Base-by-base conservation (phyloP, 37 sponge, comb jelly and placozoan species). In the Beroe ovata region DNA sequence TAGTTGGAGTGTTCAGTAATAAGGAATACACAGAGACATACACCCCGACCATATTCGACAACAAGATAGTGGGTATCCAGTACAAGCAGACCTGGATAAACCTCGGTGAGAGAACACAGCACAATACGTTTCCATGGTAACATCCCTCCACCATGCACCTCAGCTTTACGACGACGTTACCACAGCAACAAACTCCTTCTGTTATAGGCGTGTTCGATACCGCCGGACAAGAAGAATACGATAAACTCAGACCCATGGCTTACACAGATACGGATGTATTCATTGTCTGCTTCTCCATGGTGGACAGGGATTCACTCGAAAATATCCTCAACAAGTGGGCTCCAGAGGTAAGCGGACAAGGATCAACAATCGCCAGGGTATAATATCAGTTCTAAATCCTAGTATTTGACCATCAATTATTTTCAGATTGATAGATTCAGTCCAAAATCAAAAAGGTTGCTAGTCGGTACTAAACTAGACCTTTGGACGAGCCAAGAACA, bases 181-280 rank as follows among this genome's bases (percentile, higher is more conserved):
- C n/a, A n/a, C n/a, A n/a, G n/a, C n/a, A n/a, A n/a, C n/a, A n/a
- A n/a, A n/a, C n/a, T n/a, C n/a, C n/a, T n/a, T 47, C 54, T 47
- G 11, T 11, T 40, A n/a, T n/a, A 77, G 84, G 84, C 20, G 84
- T 77, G 21, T 77, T 77, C 54, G 84, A 77, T 25, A 77, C 84
- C 8, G 84, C 84, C 0, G 84, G 84, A 14, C 84, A 77, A 20
- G 84, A 77, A 25, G 84, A 77, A 25, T 77, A 77, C 21, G 84
- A 77, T 77, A 77, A 77, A 77, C 84, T 77, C 3, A 11, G 84
- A 35, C 84, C 84, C 84, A 42, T 77, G 84, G 84, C 84, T n/a
- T 77, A 77, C 84, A 77, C 84, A 8, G 84, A 42, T 25, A 77
- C 84, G 3, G 84, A 77, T 25, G 84, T 77, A 4, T 77, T 77